A percentile compares a stretch with the other conserved stretches of the same genome.
Conservation (phyloP, 2,797 vertebrate species). For the Heteromormyrus szaboi region DNA sequence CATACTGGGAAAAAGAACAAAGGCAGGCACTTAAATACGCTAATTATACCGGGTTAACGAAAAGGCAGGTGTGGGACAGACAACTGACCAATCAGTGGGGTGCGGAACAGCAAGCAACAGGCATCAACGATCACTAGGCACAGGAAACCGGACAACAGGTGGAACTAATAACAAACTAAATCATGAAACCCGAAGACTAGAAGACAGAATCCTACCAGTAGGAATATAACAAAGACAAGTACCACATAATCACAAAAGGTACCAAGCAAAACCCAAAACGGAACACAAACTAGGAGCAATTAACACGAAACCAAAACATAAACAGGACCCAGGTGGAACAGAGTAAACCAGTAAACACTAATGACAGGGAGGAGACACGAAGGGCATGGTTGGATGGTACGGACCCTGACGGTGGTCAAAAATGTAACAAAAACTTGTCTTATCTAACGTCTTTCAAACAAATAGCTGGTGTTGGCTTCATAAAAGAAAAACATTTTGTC, state of each 20-base stretch:
- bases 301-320: background rate
- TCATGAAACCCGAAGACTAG: background rate
- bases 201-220: background rate
- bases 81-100: background rate
- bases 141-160: background rate
- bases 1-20: background rate
- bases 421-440: background rate
- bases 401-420: background rate
- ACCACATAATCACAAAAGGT: background rate
- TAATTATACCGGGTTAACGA: background rate
- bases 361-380: background rate
- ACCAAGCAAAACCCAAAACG: background rate
- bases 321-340: background rate
- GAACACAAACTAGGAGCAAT: background rate
- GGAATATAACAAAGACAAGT: background rate
- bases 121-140: background rate
- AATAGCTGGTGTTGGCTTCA: background rate
- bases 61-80: background rate
- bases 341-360: background rate
- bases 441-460: background rate
- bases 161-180: background rate
- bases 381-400: background rate
- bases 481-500: background rate
- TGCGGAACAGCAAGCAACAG: background rate
- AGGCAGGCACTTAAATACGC: background rate